Evolutionary conservation across 2,113 vertebrate species (phyloP).

Genomic region (Stictonetta naevosa): DNA sequence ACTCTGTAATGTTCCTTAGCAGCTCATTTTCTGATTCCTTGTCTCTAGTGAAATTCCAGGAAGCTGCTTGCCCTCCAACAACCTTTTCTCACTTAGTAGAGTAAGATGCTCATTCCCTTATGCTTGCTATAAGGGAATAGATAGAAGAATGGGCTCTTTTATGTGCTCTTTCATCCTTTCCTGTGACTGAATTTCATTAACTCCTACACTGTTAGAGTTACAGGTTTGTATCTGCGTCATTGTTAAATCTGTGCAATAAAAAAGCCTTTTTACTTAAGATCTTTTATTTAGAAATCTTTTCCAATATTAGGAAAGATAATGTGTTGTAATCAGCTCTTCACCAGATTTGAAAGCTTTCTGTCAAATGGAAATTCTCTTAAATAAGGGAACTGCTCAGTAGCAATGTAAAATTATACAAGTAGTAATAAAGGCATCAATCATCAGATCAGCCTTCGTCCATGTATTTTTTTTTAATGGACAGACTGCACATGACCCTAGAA

Average conservation of each 20-base stretch:
- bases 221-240: conserved; percentile 18
- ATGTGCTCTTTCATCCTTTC: conserved; percentile 14
- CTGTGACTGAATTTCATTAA: conserved; percentile 29
- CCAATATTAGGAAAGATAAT: conserved; percentile 36
- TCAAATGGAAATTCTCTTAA: not conserved
- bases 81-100: not conserved
- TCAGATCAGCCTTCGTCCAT: not conserved
- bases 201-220: not conserved
- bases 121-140: not conserved
- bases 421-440: not conserved
- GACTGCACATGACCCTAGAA: not conserved
- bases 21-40: not conserved
- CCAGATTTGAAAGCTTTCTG: not conserved
- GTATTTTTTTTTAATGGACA: not conserved
- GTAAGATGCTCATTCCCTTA: not conserved
- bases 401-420: not conserved
- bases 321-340: not conserved
- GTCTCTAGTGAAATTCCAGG: not conserved
- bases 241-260: conserved; percentile 33
- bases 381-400: not conserved
- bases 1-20: not conserved
- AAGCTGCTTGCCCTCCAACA: not conserved
- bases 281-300: conserved; percentile 32
- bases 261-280: not conserved
- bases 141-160: not conserved